Conservation (phyloP, 2,113 vertebrate genomes). For the Actenoides hombroni region DNA sequence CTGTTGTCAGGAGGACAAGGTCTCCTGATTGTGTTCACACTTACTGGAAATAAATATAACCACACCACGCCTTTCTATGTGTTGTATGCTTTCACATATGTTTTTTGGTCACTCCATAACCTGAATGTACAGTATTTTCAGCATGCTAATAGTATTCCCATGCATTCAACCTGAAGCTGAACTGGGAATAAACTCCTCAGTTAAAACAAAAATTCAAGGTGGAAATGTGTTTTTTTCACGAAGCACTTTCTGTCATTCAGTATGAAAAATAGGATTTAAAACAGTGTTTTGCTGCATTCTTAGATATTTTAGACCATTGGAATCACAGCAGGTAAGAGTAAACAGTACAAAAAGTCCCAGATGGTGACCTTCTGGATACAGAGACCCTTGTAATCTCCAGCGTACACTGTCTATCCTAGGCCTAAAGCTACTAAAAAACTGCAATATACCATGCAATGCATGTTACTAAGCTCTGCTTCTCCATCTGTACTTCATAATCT, state of each 20-base stretch:
- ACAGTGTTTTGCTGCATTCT: background rate
- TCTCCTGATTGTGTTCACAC: background rate
- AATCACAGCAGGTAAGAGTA: background rate
- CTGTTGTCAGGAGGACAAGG: background rate
- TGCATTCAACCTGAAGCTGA: background rate
- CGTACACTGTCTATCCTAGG: background rate
- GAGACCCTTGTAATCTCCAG: background rate
- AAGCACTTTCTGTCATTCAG: background rate
- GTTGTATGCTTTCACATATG: background rate
- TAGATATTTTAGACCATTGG: background rate
- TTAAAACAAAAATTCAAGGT: background rate
- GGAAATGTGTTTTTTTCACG: background rate
- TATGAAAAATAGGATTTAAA: background rate
- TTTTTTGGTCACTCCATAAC: background rate
- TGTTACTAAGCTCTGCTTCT: fast-evolving
- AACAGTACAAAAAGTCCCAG: background rate
- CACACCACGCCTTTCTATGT: background rate
- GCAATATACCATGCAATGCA: background rate
- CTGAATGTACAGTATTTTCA: background rate
- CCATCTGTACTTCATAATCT: background rate
- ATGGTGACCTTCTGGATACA: background rate
- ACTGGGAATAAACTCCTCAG: background rate
- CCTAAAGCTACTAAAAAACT: background rate
- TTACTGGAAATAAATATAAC: background rate
- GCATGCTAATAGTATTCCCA: background rate